Evolutionary conservation across 2,888 invertebrate species (phyloP).

Genomic region (Eristalis arbustorum): DNA sequence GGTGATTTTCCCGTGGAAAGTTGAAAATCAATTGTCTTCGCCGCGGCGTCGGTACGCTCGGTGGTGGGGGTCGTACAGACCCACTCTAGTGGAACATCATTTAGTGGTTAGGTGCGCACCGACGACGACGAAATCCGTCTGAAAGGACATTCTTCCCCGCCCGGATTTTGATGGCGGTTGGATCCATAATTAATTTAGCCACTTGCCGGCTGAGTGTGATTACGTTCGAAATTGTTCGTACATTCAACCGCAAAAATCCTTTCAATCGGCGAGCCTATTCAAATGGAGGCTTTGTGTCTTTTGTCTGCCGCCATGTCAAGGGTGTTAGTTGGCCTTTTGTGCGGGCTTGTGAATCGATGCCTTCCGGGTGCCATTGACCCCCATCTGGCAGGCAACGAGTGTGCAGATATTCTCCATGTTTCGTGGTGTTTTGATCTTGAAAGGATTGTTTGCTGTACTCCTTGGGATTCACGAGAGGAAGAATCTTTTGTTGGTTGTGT

Average conservation of each 20-base stretch:
- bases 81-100: slow-evolving; percentile 13
- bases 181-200: slow-evolving; percentile 60
- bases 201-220: slow-evolving; percentile 10
- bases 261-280: slow-evolving; percentile 14
- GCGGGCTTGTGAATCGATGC: slow-evolving; percentile 4
- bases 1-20: slow-evolving; percentile 21
- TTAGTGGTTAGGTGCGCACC: slow-evolving; percentile 14
- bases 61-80: slow-evolving; percentile 4
- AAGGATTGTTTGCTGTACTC: not conserved
- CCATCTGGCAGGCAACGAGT: not conserved
- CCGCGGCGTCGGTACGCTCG: slow-evolving; percentile 6
- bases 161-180: slow-evolving; percentile 36
- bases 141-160: slow-evolving; percentile 52
- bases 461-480: not conserved
- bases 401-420: slow-evolving; percentile 23
- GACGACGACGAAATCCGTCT: slow-evolving; percentile 27
- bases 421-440: not conserved
- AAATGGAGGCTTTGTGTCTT: not conserved
- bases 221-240: slow-evolving; percentile 49
- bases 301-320: slow-evolving; percentile 3
- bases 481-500: slow-evolving; percentile 2
- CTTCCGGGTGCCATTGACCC: slow-evolving; percentile 47
- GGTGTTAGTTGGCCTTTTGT: slow-evolving; percentile 18
- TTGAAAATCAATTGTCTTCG: slow-evolving; percentile 58
- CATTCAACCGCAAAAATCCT: slow-evolving; percentile 39